These are phyloP conservation scores for Nudaria mundana DNA, from an alignment of 2,888 invertebrate species.

Conservation along the genomic window DNA sequence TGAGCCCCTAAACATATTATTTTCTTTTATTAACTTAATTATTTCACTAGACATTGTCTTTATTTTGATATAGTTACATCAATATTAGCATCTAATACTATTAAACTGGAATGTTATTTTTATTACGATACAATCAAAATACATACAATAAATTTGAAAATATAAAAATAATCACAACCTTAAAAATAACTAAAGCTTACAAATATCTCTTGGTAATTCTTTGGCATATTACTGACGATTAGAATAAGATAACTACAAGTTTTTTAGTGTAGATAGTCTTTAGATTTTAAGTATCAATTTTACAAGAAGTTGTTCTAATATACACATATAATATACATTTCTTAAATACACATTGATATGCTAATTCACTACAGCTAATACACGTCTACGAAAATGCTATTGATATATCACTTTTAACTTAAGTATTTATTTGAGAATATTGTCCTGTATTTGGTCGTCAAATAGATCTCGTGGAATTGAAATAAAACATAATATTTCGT, in stretches of 20 bases:
- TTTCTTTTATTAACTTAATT: constrained; percentile 15
- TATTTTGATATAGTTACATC: constrained; percentile 18
- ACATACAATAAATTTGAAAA: constrained; percentile 22
- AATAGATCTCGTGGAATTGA: constrained; percentile 40
- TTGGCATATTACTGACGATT: constrained; percentile 40
- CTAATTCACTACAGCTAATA: constrained; percentile 47
- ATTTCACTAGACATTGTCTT: constrained; percentile 29
- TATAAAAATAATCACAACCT: constrained; percentile 59
- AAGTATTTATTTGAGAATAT: constrained; percentile 24
- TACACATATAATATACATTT: constrained; percentile 17
- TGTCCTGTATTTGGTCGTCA: constrained; percentile 64
- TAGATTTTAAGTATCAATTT: no score
- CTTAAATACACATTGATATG: constrained; percentile 51
- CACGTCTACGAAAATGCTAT: constrained; percentile 31
- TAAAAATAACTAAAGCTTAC: constrained; percentile 47
- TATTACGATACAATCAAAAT: constrained; percentile 14
- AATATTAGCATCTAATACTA: constrained; percentile 10
- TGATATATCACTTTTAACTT: constrained; percentile 45
- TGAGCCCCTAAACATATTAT: no score
- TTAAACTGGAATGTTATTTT: constrained; percentile 13
- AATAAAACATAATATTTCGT: constrained; percentile 24
- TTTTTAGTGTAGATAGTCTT: constrained; percentile 26
- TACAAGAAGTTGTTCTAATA: constrained; percentile 26
- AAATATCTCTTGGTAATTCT: constrained; percentile 34
- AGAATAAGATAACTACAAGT: constrained; percentile 27